Conservation (phyloP, 2,113 vertebrate species). For the Scortum barcoo region DNA sequence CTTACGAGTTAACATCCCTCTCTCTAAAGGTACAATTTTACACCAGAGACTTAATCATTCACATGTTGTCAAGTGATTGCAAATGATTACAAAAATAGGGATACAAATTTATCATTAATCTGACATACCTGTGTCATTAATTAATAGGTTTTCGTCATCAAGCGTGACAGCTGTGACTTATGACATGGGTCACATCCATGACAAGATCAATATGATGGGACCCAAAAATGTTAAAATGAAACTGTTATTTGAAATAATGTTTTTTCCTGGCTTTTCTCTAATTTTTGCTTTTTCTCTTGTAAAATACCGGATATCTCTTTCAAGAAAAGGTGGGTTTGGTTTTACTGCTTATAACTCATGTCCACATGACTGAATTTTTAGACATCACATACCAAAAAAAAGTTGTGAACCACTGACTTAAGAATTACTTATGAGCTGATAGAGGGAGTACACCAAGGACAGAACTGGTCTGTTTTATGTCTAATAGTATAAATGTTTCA, state of each 20-base stretch:
- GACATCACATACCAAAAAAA: background rate
- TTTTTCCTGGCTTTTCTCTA: background rate
- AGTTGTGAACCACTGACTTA: background rate
- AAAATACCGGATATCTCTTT: background rate
- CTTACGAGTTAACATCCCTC: background rate
- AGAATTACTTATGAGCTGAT: background rate
- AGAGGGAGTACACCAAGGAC: background rate
- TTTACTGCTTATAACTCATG: background rate
- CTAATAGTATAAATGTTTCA: background rate
- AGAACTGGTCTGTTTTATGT: background rate
- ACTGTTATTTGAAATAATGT: background rate
- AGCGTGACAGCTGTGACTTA: too few species aligned
- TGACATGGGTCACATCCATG: too few species aligned
- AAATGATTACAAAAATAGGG: too few species aligned
- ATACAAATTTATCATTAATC: background rate
- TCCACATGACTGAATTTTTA: background rate
- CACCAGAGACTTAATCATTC: too few species aligned
- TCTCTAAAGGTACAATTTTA: background rate
- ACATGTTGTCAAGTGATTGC: too few species aligned
- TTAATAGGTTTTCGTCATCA: background rate
- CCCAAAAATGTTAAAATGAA: background rate
- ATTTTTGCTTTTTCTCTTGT: background rate
- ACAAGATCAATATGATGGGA: too few species aligned
- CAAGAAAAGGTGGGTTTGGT: background rate
- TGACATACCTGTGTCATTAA: background rate